Percentiles rank a stretch among this genome's conserved stretches.
phyloP scores from a whole-genome alignment of 1,140 invertebrate genomes.

The Belonocnema kinseyi region DNA sequence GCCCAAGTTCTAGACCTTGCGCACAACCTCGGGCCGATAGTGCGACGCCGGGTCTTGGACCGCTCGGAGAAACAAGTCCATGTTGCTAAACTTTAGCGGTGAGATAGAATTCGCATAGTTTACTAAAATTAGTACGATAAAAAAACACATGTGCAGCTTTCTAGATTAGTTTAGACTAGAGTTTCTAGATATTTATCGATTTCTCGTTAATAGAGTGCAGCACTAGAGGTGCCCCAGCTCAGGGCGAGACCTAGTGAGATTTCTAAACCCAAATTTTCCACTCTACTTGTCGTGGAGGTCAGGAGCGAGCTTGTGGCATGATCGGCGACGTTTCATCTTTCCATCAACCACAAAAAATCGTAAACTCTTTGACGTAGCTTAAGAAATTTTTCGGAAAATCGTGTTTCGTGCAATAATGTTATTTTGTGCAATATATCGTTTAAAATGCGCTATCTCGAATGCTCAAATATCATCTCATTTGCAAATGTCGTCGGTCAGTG shows the following conservation, averaged over 20 bases:
- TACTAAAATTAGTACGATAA: slow-evolving; percentile 52
- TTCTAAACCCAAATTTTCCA: slow-evolving; percentile 27
- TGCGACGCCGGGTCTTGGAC: too few species aligned
- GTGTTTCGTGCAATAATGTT: too few species aligned
- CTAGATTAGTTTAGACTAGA: slow-evolving; percentile 52
- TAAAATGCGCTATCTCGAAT: not conserved
- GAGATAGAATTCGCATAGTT: slow-evolving; percentile 57
- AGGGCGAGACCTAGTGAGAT: slow-evolving; percentile 34
- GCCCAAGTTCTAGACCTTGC: too few species aligned
- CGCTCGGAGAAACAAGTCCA: slow-evolving; percentile 54
- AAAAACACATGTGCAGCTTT: slow-evolving; percentile 46
- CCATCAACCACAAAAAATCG: too few species aligned
- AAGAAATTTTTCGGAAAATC: too few species aligned
- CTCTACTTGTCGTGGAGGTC: slow-evolving; percentile 30
- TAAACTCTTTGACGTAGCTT: too few species aligned
- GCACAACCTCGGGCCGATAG: too few species aligned
- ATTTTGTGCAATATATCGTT: not conserved
- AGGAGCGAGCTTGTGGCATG: not conserved
- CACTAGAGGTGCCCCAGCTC: slow-evolving; percentile 35
- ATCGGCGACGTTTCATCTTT: slow-evolving; percentile 36
- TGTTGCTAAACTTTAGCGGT: slow-evolving; percentile 61
- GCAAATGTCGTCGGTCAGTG: slow-evolving; percentile 2
- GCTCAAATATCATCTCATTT: not conserved
- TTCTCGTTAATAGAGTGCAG: slow-evolving; percentile 53
- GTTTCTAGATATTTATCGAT: slow-evolving; percentile 54